Evolutionary conservation across 2,797 vertebrate genomes (phyloP).

Genomic region (Tamandua tetradactyla): DNA sequence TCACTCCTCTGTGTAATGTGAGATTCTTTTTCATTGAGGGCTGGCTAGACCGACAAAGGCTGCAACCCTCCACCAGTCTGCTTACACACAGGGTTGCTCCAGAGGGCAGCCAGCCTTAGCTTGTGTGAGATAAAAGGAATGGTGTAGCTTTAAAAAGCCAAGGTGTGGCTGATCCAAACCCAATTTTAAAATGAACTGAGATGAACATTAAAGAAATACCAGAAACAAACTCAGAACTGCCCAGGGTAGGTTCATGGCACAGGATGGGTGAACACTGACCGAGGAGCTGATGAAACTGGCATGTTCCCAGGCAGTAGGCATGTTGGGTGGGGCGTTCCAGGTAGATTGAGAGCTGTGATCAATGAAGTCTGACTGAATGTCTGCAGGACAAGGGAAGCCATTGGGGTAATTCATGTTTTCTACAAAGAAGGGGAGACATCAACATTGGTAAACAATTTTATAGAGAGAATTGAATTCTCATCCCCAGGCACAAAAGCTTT

Average conservation of each 20-base stretch:
- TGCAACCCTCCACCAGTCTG: neutral
- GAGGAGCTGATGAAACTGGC: conserved; percentile 88
- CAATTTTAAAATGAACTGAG: neutral
- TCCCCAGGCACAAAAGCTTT: neutral
- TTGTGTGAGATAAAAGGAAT: neutral
- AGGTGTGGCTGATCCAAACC: neutral
- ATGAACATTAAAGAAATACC: too few relatives aligned
- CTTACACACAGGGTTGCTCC: accelerated
- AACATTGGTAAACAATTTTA: neutral
- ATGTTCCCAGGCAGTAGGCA: conserved; percentile 90
- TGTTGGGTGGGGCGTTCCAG: conserved; percentile 82
- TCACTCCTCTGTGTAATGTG: too few relatives aligned
- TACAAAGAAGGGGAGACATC: conserved; percentile 74
- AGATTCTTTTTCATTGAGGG: accelerated
- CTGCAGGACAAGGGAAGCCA: conserved; percentile 87
- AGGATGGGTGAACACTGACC: conserved; percentile 78
- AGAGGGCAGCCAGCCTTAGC: neutral
- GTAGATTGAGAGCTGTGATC: conserved; percentile 84
- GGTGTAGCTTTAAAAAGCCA: too few relatives aligned
- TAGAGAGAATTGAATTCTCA: neutral
- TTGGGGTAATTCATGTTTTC: conserved; percentile 92
- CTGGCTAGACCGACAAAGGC: neutral
- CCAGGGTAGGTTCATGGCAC: neutral
- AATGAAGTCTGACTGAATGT: conserved; percentile 86
- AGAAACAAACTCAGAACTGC: accelerated